Percentiles rank a stretch among this genome's conserved stretches.
phyloP scores from a whole-genome alignment of 2,888 invertebrate species.

The Timandra comae region DNA sequence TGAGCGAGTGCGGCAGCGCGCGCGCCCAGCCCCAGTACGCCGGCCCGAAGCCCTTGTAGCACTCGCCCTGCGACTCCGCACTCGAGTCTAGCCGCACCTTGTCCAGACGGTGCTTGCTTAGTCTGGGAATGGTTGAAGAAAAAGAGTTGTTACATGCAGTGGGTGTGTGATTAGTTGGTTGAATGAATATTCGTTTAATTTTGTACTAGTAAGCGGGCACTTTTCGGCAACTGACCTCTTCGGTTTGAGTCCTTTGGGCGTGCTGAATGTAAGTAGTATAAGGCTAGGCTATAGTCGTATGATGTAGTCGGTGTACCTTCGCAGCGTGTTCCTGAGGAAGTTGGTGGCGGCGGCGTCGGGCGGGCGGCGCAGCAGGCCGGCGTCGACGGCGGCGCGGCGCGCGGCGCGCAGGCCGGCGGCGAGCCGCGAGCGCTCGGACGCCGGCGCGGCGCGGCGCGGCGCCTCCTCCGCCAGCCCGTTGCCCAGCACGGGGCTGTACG shows the following conservation, averaged over 20 bases:
- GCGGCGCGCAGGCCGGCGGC: slow-evolving; percentile 92
- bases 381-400: slow-evolving; percentile 88
- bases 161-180: too few species aligned
- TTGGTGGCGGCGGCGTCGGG: slow-evolving; percentile 86
- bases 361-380: slow-evolving; percentile 88
- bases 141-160: too few species aligned
- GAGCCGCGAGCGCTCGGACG: slow-evolving; percentile 90
- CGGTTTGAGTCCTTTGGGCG: too few species aligned
- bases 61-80: slow-evolving; percentile 84
- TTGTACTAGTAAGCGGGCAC: too few species aligned
- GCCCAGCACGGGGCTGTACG: slow-evolving; percentile 91
- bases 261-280: neutral
- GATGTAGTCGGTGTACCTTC: slow-evolving; percentile 69
- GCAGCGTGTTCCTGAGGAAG: slow-evolving; percentile 90
- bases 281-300: too few species aligned
- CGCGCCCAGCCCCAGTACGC: slow-evolving; percentile 94
- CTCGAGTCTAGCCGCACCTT: slow-evolving; percentile 74
- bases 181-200: too few species aligned
- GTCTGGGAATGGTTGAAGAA: too few species aligned
- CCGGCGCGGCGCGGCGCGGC: slow-evolving; percentile 80
- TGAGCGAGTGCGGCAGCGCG: slow-evolving; percentile 88
- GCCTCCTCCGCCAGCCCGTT: slow-evolving; percentile 86
- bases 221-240: too few species aligned
- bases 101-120: slow-evolving; percentile 90
- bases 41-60: slow-evolving; percentile 90